Percentiles rank a stretch among this genome's conserved stretches.
Evolutionary conservation across 2,888 invertebrate species (phyloP).

Genomic region (Phyllotreta cruciferae): DNA sequence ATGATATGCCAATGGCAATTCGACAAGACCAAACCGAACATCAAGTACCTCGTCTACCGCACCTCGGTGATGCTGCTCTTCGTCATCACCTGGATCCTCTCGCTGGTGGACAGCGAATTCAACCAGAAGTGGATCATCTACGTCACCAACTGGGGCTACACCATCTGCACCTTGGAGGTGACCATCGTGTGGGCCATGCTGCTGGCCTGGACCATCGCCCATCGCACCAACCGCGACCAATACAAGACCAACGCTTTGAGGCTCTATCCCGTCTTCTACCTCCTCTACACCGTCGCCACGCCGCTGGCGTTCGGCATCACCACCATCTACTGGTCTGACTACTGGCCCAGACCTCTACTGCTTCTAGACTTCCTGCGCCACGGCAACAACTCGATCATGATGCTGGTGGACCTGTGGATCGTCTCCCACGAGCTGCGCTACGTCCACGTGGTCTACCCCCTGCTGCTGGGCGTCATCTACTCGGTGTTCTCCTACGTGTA

Average conservation of each 20-base stretch:
- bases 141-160: slow-evolving; percentile 76
- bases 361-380: slow-evolving; percentile 77
- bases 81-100: slow-evolving; percentile 52
- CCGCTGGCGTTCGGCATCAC: slow-evolving; percentile 77
- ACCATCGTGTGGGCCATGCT: slow-evolving; percentile 59
- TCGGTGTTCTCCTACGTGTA: slow-evolving; percentile 72
- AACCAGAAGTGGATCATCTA: slow-evolving; percentile 73
- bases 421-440: slow-evolving; percentile 76
- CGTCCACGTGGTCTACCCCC: slow-evolving; percentile 67
- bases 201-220: slow-evolving; percentile 40
- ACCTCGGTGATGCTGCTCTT: slow-evolving; percentile 65
- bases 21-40: slow-evolving; percentile 58
- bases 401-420: slow-evolving; percentile 74
- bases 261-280: slow-evolving; percentile 68
- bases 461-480: slow-evolving; percentile 69
- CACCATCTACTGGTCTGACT: slow-evolving; percentile 74
- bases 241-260: slow-evolving; percentile 42
- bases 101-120: slow-evolving; percentile 56
- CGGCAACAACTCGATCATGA: slow-evolving; percentile 75
- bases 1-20: slow-evolving; percentile 66
- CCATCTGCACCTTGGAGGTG: slow-evolving; percentile 67
- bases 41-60: slow-evolving; percentile 62
- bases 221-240: slow-evolving; percentile 34
- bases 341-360: slow-evolving; percentile 58
- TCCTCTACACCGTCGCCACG: slow-evolving; percentile 70